Conservation (phyloP, 2,888 invertebrate species). For the Chymomyza caudatula region DNA sequence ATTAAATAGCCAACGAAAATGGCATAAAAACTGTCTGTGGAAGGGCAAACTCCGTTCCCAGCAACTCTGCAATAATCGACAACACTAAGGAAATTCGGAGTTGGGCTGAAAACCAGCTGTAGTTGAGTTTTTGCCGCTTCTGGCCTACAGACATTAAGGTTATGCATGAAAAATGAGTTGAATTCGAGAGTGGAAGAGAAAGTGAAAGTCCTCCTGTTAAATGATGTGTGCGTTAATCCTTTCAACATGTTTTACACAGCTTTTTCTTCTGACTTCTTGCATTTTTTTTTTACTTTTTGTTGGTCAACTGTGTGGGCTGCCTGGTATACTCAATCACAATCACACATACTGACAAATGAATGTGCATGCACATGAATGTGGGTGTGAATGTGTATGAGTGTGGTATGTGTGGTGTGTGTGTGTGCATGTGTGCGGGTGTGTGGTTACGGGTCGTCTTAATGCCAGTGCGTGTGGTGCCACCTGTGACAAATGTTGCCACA, state of each 20-base stretch:
- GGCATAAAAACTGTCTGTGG: not conserved
- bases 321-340: not conserved
- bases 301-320: not conserved
- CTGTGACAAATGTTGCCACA: constrained; percentile 56
- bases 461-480: constrained; percentile 28
- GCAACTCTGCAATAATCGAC: too few species aligned
- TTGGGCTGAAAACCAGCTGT: too few species aligned
- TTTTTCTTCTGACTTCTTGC: constrained; percentile 23
- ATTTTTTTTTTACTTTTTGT: not conserved
- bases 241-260: constrained; percentile 61
- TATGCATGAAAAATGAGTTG: constrained; percentile 39
- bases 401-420: not conserved
- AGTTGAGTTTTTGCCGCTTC: not conserved
- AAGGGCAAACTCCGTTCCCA: not conserved
- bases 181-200: not conserved
- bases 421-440: not conserved
- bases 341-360: not conserved
- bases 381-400: not conserved
- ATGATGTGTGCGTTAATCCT: constrained; percentile 66
- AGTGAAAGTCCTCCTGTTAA: constrained; percentile 46
- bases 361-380: not conserved
- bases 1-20: not conserved
- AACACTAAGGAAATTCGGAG: too few species aligned
- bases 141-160: not conserved
- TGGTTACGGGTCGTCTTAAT: not conserved